These are phyloP conservation scores for Parnassius apollo DNA, from an alignment of 2,888 invertebrate species.

Conservation along the genomic window DNA sequence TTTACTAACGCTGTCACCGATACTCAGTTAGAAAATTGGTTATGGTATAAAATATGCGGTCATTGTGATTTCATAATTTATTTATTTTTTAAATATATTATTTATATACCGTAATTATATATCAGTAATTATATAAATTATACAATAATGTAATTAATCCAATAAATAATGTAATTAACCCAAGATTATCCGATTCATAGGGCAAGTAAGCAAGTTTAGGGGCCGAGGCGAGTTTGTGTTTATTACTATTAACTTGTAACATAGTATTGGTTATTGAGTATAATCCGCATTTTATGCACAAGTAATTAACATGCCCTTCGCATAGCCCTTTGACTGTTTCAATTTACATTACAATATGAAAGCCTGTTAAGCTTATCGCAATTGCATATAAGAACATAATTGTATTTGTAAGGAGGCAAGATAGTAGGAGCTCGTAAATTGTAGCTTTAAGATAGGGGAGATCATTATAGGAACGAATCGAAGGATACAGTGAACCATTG, in stretches of 20 bases:
- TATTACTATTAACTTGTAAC: not conserved
- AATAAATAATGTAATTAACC: too few relatives aligned
- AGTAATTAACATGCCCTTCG: slow-evolving; percentile 28
- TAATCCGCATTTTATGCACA: slow-evolving; percentile 26
- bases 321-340: slow-evolving; percentile 17
- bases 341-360: slow-evolving; percentile 4
- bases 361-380: slow-evolving; percentile 30
- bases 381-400: slow-evolving; percentile 40
- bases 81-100: too few relatives aligned
- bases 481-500: slow-evolving; percentile 2
- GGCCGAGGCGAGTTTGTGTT: too few relatives aligned
- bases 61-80: too few relatives aligned
- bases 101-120: too few relatives aligned
- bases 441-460: slow-evolving; percentile 13
- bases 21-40: too few relatives aligned
- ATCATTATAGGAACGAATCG: slow-evolving; percentile 8
- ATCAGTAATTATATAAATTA: too few relatives aligned
- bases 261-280: slow-evolving; percentile 15
- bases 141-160: too few relatives aligned
- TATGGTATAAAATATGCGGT: too few relatives aligned
- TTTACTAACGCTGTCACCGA: too few relatives aligned
- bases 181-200: too few relatives aligned
- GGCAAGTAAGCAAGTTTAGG: too few relatives aligned
- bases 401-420: slow-evolving; percentile 28
- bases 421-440: slow-evolving; percentile 19